These are phyloP conservation scores for Parelbella ahira DNA, from an alignment of 2,888 invertebrate species.

Conservation along the genomic window DNA sequence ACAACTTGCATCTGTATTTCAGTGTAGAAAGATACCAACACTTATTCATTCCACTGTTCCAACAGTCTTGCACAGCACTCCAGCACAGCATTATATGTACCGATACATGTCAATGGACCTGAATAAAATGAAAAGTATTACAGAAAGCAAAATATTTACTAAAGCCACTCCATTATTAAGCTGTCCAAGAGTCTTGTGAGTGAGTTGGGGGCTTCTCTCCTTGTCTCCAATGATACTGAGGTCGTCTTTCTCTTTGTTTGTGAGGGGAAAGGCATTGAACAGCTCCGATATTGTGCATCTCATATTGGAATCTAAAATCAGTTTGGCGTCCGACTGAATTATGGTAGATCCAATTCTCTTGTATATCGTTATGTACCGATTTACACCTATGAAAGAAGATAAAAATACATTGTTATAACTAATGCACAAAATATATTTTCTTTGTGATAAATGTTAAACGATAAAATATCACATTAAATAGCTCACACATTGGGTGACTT, in stretches of 20 bases:
- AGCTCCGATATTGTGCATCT: constrained; percentile 82
- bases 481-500: no score
- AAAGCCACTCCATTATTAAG: constrained; percentile 85
- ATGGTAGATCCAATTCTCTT: constrained; percentile 85
- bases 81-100: no score
- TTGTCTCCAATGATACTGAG: constrained; percentile 84
- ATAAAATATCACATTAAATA: no score
- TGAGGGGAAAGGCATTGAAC: constrained; percentile 84
- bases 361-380: constrained; percentile 85
- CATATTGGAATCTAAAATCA: constrained; percentile 83
- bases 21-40: no score
- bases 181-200: constrained; percentile 82
- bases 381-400: constrained; percentile 73
- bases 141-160: constrained; percentile 45
- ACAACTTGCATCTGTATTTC: no score
- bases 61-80: no score
- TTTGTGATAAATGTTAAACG: no score
- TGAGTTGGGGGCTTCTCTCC: constrained; percentile 78
- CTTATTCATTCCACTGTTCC: no score
- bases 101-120: no score
- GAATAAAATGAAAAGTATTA: no score
- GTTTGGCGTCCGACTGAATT: constrained; percentile 83
- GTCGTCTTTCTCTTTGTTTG: constrained; percentile 85
- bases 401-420: not conserved
- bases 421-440: no score